Conservation (phyloP, 2,888 invertebrate genomes). For the Andrena hattorfiana region DNA sequence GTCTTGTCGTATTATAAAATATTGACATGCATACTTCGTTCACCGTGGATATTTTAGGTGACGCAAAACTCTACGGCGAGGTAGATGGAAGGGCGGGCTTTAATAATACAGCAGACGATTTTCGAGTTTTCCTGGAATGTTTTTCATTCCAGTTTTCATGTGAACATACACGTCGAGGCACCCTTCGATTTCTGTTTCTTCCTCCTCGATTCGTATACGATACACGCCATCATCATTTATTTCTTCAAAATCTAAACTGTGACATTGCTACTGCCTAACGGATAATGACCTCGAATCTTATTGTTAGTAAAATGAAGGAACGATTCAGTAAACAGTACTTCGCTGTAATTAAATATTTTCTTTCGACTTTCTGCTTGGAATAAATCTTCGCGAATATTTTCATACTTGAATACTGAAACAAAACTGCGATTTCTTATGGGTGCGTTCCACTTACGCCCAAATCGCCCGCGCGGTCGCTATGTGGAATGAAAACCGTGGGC, state of each 20-base stretch:
- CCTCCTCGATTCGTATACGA: slow-evolving; percentile 7
- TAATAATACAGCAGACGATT: slow-evolving; percentile 67
- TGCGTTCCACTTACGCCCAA: no score
- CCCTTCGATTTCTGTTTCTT: slow-evolving; percentile 9
- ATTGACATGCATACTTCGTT: slow-evolving; percentile 74
- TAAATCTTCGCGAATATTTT: no score
- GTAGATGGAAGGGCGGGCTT: slow-evolving; percentile 53
- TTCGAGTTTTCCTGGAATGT: slow-evolving; percentile 59
- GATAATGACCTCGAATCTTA: background rate
- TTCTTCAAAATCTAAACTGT: background rate
- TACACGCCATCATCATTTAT: background rate
- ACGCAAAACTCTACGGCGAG: slow-evolving; percentile 54
- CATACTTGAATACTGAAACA: no score
- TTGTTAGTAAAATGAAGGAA: no score
- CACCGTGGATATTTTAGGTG: slow-evolving; percentile 69
- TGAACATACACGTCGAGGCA: background rate
- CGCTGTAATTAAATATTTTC: no score
- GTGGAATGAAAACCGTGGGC: no score
- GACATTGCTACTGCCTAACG: background rate
- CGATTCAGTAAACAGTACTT: no score
- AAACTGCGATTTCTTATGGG: no score
- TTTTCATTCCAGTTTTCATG: slow-evolving; percentile 42
- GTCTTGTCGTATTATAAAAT: slow-evolving; percentile 79
- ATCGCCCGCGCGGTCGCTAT: no score
- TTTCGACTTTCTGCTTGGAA: no score